A percentile compares a stretch with the other conserved stretches of the same genome.
Evolutionary conservation across 2,797 vertebrate species (phyloP).

Genomic region (Diglossa cyanea): DNA sequence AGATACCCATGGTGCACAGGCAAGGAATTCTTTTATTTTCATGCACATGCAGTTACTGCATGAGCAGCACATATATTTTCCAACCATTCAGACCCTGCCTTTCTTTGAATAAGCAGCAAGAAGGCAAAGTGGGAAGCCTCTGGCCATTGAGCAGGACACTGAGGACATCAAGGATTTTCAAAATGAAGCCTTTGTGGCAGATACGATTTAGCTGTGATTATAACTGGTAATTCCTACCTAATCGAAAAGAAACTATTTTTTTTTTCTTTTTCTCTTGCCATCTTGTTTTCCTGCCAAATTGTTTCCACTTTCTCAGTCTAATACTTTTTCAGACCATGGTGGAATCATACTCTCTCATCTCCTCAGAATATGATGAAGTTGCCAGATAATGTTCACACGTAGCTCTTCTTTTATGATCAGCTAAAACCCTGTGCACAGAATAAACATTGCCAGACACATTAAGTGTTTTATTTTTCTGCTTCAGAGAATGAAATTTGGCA

Average conservation of each 20-base stretch:
- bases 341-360: not conserved
- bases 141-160: not conserved
- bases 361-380: constrained; percentile 22
- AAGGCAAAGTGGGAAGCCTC: constrained; percentile 1
- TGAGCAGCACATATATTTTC: not conserved
- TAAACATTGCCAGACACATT: constrained; percentile 61
- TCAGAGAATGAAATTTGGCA: constrained; percentile 61
- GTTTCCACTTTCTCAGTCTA: not conserved
- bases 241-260: not conserved
- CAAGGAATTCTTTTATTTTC: not conserved
- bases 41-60: not conserved
- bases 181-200: constrained; percentile 2
- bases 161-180: not conserved
- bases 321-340: not conserved
- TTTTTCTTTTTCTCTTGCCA: not conserved
- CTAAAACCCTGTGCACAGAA: constrained; percentile 38
- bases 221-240: not conserved
- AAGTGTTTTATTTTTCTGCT: constrained; percentile 57
- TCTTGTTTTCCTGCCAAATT: constrained; percentile 17
- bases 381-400: constrained; percentile 39
- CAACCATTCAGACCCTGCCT: not conserved
- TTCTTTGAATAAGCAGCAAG: not conserved
- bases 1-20: not conserved
- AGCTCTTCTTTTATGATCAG: constrained; percentile 51
- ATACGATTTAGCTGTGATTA: constrained; percentile 1